Conservation (phyloP, 2,888 invertebrate genomes). For the Shargacucullia verbasci region DNA sequence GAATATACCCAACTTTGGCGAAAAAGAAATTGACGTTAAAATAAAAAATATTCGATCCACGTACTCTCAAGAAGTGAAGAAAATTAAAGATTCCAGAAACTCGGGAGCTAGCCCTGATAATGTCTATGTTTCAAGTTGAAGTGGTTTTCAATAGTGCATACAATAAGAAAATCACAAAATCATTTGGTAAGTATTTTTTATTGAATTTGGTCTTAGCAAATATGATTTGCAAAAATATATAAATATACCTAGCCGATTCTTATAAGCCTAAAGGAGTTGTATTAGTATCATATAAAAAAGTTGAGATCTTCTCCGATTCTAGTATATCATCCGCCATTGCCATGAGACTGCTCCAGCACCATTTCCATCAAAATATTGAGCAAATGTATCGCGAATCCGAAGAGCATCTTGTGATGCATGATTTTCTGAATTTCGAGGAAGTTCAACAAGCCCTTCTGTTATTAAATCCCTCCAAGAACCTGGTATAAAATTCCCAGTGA, state of each 20-base stretch:
- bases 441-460: conserved; percentile 15
- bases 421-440: conserved; percentile 4
- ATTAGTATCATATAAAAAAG: no score
- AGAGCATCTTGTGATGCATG: conserved; percentile 8
- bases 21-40: conserved; percentile 33
- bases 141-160: conserved; percentile 28
- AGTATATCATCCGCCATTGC: conserved; percentile 1
- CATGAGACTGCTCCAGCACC: neutral
- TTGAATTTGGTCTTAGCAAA: neutral
- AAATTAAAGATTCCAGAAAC: conserved; percentile 28
- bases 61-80: conserved; percentile 29
- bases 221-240: no score
- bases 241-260: no score
- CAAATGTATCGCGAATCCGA: conserved; percentile 16
- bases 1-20: conserved; percentile 30
- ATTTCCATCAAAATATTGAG: conserved; percentile 19
- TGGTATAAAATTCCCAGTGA: conserved; percentile 19
- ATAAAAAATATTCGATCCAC: conserved; percentile 32
- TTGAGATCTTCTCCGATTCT: neutral
- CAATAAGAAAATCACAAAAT: conserved; percentile 20
- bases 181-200: conserved; percentile 15
- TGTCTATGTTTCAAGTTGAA: conserved; percentile 26
- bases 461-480: conserved; percentile 25
- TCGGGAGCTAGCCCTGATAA: conserved; percentile 11
- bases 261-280: no score